Conservation (phyloP, 2,888 invertebrate genomes). For the Eurytoma californica region DNA sequence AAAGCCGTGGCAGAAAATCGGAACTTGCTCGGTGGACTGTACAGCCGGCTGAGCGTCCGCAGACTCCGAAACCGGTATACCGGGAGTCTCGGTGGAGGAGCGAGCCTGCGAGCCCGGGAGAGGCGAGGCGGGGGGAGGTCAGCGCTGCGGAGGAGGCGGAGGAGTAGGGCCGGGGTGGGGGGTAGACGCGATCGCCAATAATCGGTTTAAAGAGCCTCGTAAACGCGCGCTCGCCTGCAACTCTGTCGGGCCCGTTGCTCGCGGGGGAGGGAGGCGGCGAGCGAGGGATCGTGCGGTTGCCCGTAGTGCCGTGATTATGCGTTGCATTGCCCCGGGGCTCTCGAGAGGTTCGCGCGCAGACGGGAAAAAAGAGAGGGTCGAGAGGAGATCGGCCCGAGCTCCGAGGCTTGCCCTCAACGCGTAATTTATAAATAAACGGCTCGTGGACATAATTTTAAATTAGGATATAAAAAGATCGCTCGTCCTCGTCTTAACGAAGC, state of each 20-base stretch:
- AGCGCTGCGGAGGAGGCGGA: constrained; percentile 8
- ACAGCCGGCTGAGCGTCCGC: neutral
- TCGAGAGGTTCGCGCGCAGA: constrained; percentile 10
- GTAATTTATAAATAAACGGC: constrained; percentile 56
- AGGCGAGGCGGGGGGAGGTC: constrained; percentile 18
- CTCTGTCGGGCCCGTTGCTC: constrained; percentile 48
- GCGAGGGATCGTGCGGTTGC: constrained; percentile 20
- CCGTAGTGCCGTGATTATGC: constrained; percentile 53
- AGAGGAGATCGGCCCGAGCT: neutral
- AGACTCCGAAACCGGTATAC: constrained; percentile 11
- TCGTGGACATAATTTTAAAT: constrained; percentile 55
- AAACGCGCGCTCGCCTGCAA: constrained; percentile 54
- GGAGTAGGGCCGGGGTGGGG: constrained; percentile 15
- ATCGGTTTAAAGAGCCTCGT: constrained; percentile 59
- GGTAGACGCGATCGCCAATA: constrained; percentile 54
- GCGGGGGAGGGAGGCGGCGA: neutral
- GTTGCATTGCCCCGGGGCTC: constrained; percentile 49
- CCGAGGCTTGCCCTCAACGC: constrained; percentile 30
- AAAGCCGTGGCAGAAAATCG: too few relatives aligned
- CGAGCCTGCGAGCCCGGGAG: neutral
- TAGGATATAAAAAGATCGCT: constrained; percentile 50
- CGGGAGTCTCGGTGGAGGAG: neutral
- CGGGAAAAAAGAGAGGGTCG: neutral
- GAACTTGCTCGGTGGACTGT: too few relatives aligned
- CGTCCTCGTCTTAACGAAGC: constrained; percentile 39